Evolutionary conservation across 2,888 invertebrate species (phyloP).

Genomic region (Prostheceraeus crozeri): DNA sequence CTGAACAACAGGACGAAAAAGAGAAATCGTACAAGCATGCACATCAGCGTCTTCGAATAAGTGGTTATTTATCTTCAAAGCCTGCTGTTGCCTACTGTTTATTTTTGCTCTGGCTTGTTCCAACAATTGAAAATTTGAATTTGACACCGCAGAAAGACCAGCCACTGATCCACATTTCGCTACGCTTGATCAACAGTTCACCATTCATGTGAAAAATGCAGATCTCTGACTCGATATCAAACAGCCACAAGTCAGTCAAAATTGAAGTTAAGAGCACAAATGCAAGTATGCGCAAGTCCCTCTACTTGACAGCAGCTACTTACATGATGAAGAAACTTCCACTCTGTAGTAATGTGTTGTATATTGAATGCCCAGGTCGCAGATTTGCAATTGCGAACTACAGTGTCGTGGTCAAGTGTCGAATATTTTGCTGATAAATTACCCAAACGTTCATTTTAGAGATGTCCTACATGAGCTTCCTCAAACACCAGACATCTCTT

Average conservation of each 20-base stretch:
- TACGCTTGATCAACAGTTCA: no score
- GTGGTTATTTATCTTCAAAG: no score
- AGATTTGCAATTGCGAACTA: constrained; percentile 9
- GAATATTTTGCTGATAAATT: constrained; percentile 1
- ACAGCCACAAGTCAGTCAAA: constrained; percentile 7
- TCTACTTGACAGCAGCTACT: constrained; percentile 3
- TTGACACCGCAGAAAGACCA: no score
- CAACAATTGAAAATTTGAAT: no score
- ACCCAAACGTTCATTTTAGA: background rate
- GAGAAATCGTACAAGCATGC: no score
- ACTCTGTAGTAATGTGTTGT: constrained; percentile 7
- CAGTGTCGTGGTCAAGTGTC: constrained; percentile 14
- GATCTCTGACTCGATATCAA: constrained; percentile 13
- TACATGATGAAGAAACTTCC: constrained; percentile 11
- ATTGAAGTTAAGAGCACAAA: background rate
- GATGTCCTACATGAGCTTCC: constrained; percentile 13
- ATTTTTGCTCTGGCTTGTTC: no score
- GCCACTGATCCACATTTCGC: background rate
- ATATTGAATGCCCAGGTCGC: constrained; percentile 6
- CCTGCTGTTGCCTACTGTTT: no score
- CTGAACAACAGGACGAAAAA: no score
- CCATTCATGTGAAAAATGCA: constrained; percentile 14
- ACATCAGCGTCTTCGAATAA: no score
- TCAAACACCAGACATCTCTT: background rate
- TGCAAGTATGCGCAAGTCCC: constrained; percentile 19